Evolutionary conservation across 2,888 invertebrate species (phyloP).

Genomic region (Athripsodes cinereus): DNA sequence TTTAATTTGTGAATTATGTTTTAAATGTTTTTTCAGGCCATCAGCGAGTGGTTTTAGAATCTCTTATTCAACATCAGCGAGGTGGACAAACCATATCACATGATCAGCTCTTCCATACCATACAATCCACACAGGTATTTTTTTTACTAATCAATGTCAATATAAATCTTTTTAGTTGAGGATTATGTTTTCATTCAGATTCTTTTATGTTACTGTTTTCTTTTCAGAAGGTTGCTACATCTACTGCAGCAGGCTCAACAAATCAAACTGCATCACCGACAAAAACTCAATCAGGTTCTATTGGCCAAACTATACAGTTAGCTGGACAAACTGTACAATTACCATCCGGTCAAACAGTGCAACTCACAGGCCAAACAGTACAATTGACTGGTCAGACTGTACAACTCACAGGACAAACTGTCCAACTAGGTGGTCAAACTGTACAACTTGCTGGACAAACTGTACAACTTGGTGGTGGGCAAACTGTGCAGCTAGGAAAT

Average conservation of each 20-base stretch:
- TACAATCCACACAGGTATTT: constrained; percentile 21
- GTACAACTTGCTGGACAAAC: constrained; percentile 51
- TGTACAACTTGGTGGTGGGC: constrained; percentile 41
- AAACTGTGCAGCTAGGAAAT: constrained; percentile 39
- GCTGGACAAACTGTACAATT: constrained; percentile 42
- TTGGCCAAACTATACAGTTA: constrained; percentile 33
- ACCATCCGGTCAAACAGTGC: constrained; percentile 44
- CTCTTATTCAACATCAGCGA: constrained; percentile 32
- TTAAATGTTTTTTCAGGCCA: constrained; percentile 15
- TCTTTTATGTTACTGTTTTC: background rate
- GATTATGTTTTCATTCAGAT: background rate
- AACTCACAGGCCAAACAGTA: constrained; percentile 45
- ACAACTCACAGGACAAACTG: constrained; percentile 34
- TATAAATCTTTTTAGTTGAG: no score
- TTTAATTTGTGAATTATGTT: background rate
- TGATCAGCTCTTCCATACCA: constrained; percentile 25
- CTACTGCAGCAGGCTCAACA: constrained; percentile 22
- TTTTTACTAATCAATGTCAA: background rate
- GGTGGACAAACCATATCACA: constrained; percentile 26
- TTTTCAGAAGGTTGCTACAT: constrained; percentile 9
- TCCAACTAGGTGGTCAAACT: constrained; percentile 30
- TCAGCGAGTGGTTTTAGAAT: constrained; percentile 29
- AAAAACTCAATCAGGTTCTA: constrained; percentile 10
- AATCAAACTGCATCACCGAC: constrained; percentile 27
- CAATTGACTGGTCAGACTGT: constrained; percentile 47